Evolutionary conservation across 2,113 vertebrate species (phyloP).

Genomic region (Onychostoma macrolepis): DNA sequence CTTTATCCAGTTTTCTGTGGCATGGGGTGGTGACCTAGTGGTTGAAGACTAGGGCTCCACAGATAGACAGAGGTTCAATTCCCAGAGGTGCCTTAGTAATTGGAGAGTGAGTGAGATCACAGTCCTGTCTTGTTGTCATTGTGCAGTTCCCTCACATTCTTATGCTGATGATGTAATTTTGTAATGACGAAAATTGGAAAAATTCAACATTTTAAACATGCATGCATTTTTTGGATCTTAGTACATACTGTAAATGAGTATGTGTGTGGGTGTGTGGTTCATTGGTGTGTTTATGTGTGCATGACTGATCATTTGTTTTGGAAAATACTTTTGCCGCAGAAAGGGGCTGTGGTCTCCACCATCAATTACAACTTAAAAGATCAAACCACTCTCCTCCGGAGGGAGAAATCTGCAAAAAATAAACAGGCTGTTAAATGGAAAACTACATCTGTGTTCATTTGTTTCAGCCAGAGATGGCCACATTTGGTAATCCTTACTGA

Average conservation of each 20-base stretch:
- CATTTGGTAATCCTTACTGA: constrained; percentile 74
- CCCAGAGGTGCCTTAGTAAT: neutral
- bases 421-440: constrained; percentile 82
- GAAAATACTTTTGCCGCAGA: constrained; percentile 75
- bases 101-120: neutral
- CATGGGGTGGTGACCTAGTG: constrained; percentile 1
- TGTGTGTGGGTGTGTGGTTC: constrained; percentile 32
- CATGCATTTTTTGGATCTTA: neutral
- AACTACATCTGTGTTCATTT: constrained; percentile 80
- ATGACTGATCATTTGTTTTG: constrained; percentile 79
- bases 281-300: constrained; percentile 34
- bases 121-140: neutral
- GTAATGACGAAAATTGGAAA: neutral
- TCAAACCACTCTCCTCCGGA: constrained; percentile 69
- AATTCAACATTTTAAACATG: neutral
- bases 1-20: constrained; percentile 16
- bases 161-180: neutral
- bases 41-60: neutral
- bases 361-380: constrained; percentile 79
- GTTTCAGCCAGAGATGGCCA: constrained; percentile 71
- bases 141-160: neutral
- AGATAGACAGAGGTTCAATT: neutral
- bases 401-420: constrained; percentile 76
- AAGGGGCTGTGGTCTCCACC: constrained; percentile 73
- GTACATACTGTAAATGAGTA: constrained; percentile 60